Percentiles rank a stretch among this genome's conserved stretches.
phyloP scores from a whole-genome alignment of 2,113 vertebrate genomes.

The Fukomys damarensis region DNA sequence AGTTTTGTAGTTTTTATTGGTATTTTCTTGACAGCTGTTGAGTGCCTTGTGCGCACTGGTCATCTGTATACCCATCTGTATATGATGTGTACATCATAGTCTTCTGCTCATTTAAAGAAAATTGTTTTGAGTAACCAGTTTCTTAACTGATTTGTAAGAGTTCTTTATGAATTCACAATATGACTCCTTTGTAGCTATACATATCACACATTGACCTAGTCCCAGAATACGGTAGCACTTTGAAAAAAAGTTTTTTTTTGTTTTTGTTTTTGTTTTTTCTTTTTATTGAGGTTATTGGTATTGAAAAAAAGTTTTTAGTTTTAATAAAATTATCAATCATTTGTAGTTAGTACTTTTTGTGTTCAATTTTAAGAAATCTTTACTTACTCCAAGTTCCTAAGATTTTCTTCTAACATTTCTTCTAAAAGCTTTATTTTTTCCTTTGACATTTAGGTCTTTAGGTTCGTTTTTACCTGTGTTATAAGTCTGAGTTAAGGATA shows the following conservation, averaged over 20 bases:
- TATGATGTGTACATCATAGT: not conserved
- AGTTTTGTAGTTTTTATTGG: not conserved
- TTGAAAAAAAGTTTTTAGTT: not conserved
- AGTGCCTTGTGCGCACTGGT: not conserved
- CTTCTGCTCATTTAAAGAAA: slow-evolving; percentile 8
- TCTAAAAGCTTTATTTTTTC: not conserved
- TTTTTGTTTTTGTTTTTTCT: too few species aligned
- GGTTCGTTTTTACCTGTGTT: not conserved
- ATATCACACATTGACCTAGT: not conserved
- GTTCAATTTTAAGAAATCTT: slow-evolving; percentile 20
- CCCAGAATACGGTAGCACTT: not conserved
- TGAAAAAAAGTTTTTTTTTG: too few species aligned
- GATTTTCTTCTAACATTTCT: not conserved
- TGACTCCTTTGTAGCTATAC: not conserved
- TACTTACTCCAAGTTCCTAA: not conserved
- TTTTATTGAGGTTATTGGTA: too few species aligned
- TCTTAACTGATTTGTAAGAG: not conserved
- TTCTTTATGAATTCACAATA: slow-evolving; percentile 30
- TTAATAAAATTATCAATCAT: slow-evolving; percentile 12
- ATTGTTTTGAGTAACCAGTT: not conserved
- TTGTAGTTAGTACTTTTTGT: not conserved
- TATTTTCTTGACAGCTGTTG: not conserved
- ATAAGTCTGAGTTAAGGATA: not conserved
- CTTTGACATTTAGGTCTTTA: not conserved
- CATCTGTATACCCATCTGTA: not conserved